These are phyloP conservation scores for Sebastes iracundus DNA, from an alignment of 2,797 vertebrate genomes.

Conservation along the genomic window DNA sequence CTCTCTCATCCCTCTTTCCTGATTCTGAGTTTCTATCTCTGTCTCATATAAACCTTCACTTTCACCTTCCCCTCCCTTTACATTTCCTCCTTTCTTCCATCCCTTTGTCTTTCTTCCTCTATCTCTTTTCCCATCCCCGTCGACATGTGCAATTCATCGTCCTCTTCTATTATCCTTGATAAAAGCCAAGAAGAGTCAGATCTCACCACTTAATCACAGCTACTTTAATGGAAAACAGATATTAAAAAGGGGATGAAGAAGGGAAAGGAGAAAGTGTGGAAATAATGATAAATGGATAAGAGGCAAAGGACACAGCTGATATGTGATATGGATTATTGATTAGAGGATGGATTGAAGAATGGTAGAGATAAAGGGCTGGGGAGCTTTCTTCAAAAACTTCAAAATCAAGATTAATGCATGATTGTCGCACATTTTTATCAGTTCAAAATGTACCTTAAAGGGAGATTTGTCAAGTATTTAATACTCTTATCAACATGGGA, in stretches of 20 bases:
- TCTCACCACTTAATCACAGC: conserved; percentile 58
- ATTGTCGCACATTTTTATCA: too few relatives aligned
- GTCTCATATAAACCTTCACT: conserved; percentile 20
- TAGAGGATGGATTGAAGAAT: not conserved
- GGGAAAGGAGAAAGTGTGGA: not conserved
- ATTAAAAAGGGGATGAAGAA: conserved; percentile 11
- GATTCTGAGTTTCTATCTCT: not conserved
- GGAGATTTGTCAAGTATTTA: too few relatives aligned
- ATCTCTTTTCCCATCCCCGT: conserved; percentile 41
- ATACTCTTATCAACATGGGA: too few relatives aligned
- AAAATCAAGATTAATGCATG: too few relatives aligned
- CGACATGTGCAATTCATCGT: conserved; percentile 69
- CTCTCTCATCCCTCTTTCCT: not conserved
- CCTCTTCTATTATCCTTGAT: conserved; percentile 41
- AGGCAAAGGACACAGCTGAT: not conserved
- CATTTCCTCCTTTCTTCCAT: not conserved
- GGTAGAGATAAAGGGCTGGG: not conserved
- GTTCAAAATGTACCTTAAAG: too few relatives aligned
- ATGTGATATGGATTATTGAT: conserved; percentile 5
- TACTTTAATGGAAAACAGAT: conserved; percentile 49
- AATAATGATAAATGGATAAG: not conserved
- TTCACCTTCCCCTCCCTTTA: not conserved
- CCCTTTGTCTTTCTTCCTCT: conserved; percentile 6
- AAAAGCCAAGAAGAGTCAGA: conserved; percentile 57
- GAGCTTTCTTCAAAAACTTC: not conserved